phyloP scores from a whole-genome alignment of 2,113 vertebrate genomes.

The Collichthys lucidus region DNA sequence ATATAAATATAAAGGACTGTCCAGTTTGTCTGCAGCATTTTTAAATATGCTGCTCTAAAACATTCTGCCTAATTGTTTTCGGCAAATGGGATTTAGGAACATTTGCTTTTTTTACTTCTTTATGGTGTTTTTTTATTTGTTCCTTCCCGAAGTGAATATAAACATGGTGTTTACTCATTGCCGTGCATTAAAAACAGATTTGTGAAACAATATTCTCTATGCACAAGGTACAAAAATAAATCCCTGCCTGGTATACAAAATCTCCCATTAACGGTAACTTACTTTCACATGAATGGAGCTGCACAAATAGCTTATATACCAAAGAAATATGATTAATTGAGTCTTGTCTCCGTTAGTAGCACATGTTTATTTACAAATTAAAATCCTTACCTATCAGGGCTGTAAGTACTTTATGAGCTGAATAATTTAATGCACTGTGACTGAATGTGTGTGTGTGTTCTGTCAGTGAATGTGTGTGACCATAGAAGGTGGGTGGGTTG shows the following conservation, averaged over 20 bases:
- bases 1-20: not conserved
- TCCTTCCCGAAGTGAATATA: conserved; percentile 24
- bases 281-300: conserved; percentile 27
- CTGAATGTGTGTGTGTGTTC: conserved; percentile 21
- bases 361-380: conserved; percentile 65
- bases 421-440: conserved; percentile 61
- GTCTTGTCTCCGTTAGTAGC: conserved; percentile 22
- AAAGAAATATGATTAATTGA: conserved; percentile 52
- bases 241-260: conserved; percentile 6
- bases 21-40: conserved; percentile 16
- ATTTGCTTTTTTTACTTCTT: conserved; percentile 44
- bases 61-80: conserved; percentile 27
- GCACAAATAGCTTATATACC: conserved; percentile 14
- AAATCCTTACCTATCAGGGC: conserved; percentile 50
- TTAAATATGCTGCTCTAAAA: conserved; percentile 31
- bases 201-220: conserved; percentile 36
- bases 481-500: not conserved
- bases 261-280: conserved; percentile 34
- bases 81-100: conserved; percentile 48
- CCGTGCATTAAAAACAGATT: conserved; percentile 56
- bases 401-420: conserved; percentile 60
- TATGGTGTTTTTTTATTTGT: conserved; percentile 33
- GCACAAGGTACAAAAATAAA: conserved; percentile 40
- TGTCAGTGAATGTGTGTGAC: conserved; percentile 40
- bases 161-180: conserved; percentile 26